A percentile compares a stretch with the other conserved stretches of the same genome.
Conservation (phyloP, 2,113 vertebrate species). For the Gallinago jamesoni region DNA sequence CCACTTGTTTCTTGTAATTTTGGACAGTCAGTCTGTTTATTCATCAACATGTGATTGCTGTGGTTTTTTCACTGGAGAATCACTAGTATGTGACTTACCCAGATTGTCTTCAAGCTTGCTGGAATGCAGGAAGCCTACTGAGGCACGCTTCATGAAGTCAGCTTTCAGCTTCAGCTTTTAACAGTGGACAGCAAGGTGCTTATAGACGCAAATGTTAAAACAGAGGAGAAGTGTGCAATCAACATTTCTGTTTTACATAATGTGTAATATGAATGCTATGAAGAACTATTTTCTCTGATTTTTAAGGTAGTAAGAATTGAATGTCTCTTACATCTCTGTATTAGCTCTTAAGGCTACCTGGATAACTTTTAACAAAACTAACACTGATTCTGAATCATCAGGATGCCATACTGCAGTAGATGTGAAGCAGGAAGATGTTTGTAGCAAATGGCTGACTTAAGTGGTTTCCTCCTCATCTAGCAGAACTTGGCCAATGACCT, state of each 20-base stretch:
- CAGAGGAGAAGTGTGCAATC: neutral
- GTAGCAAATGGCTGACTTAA: neutral
- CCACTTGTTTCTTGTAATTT: neutral
- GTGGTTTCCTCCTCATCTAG: neutral
- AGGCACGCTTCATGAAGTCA: neutral
- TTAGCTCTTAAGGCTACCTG: neutral
- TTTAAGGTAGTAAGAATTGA: neutral
- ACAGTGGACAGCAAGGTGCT: neutral
- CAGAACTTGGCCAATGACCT: neutral
- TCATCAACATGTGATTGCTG: neutral
- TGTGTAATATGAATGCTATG: neutral
- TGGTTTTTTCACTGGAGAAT: neutral
- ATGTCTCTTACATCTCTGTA: accelerated
- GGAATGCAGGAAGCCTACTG: neutral
- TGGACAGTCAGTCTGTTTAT: neutral
- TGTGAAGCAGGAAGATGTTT: neutral
- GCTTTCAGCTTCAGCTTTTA: neutral
- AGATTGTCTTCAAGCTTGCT: neutral
- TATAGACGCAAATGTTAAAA: neutral
- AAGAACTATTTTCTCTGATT: neutral
- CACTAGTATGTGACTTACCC: neutral
- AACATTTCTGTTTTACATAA: neutral
- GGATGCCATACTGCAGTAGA: neutral
- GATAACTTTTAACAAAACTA: neutral
- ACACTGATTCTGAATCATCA: neutral